These are phyloP conservation scores for Acanthosepion esculentum DNA, from an alignment of 2,888 invertebrate genomes.

Conservation along the genomic window DNA sequence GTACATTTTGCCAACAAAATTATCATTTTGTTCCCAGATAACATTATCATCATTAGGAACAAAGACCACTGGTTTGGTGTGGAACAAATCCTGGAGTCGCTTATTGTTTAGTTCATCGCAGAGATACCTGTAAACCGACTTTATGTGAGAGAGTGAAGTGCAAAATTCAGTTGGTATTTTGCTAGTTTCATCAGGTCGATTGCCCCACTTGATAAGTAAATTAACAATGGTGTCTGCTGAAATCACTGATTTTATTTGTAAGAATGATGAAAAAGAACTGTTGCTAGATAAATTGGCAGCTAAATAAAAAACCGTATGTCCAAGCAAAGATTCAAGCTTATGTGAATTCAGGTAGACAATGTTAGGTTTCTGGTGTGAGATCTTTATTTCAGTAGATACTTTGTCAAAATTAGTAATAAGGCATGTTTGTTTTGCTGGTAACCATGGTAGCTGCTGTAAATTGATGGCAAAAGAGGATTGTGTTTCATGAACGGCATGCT, in stretches of 20 bases:
- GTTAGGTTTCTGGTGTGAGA: slow-evolving; percentile 52
- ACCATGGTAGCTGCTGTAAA: slow-evolving; percentile 63
- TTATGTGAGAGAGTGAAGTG: slow-evolving; percentile 66
- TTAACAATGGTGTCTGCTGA: slow-evolving; percentile 59
- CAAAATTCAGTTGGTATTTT: slow-evolving; percentile 59
- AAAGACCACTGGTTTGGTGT: slow-evolving; percentile 67
- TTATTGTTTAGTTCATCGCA: slow-evolving; percentile 60
- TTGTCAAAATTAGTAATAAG: slow-evolving; percentile 48
- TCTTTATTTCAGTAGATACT: slow-evolving; percentile 45
- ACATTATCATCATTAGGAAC: slow-evolving; percentile 56
- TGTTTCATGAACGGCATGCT: slow-evolving; percentile 55
- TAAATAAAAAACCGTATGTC: slow-evolving; percentile 67
- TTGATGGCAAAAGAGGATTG: slow-evolving; percentile 67
- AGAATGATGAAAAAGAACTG: slow-evolving; percentile 62
- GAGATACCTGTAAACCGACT: slow-evolving; percentile 66
- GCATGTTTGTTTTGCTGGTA: slow-evolving; percentile 60
- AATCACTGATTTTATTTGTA: slow-evolving; percentile 62
- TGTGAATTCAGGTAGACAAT: slow-evolving; percentile 55
- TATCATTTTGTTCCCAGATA: slow-evolving; percentile 1
- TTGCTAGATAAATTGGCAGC: slow-evolving; percentile 51
- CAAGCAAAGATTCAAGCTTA: slow-evolving; percentile 59
- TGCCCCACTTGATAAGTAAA: slow-evolving; percentile 64
- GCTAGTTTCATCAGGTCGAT: slow-evolving; percentile 52
- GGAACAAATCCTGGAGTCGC: slow-evolving; percentile 64
- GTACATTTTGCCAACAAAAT: slow-evolving; percentile 61